These are phyloP conservation scores for Channa argus DNA, from an alignment of 2,113 vertebrate species.

Conservation along the genomic window DNA sequence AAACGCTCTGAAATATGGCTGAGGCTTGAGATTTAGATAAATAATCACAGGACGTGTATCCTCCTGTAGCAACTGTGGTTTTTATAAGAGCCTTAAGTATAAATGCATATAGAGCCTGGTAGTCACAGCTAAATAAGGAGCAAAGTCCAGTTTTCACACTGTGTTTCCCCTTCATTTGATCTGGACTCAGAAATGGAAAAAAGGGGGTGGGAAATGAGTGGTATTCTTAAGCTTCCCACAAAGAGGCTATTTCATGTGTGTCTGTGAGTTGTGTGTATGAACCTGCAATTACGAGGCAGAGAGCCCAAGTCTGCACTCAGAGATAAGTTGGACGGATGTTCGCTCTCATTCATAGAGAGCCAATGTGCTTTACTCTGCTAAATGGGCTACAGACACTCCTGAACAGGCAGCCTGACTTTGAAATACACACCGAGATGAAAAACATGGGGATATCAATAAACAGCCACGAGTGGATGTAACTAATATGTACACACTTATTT, in stretches of 20 bases:
- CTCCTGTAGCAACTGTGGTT: slow-evolving; percentile 12
- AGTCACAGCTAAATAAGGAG: slow-evolving; percentile 2
- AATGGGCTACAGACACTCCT: slow-evolving; percentile 45
- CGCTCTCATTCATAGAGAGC: slow-evolving; percentile 60
- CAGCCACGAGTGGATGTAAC: background rate
- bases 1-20: slow-evolving; percentile 30
- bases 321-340: slow-evolving; percentile 75
- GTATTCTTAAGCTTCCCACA: slow-evolving; percentile 68
- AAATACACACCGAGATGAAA: slow-evolving; percentile 28
- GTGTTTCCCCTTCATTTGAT: slow-evolving; percentile 44
- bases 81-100: slow-evolving; percentile 31
- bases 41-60: slow-evolving; percentile 30
- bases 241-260: slow-evolving; percentile 67
- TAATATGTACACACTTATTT: background rate
- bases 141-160: slow-evolving; percentile 62
- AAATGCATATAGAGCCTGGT: slow-evolving; percentile 13
- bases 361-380: slow-evolving; percentile 48
- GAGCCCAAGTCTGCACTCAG: slow-evolving; percentile 67
- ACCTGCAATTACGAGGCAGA: slow-evolving; percentile 62
- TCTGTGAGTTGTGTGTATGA: slow-evolving; percentile 58
- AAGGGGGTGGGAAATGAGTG: slow-evolving; percentile 37
- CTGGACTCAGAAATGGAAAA: slow-evolving; percentile 37
- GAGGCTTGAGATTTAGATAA: slow-evolving; percentile 30
- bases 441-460: slow-evolving; percentile 26
- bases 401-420: slow-evolving; percentile 34